Evolutionary conservation across 2,888 invertebrate species (phyloP), one percentile per base, ranked within the genome.

Genomic region (Mesorhabditis spiculigera): DNA sequence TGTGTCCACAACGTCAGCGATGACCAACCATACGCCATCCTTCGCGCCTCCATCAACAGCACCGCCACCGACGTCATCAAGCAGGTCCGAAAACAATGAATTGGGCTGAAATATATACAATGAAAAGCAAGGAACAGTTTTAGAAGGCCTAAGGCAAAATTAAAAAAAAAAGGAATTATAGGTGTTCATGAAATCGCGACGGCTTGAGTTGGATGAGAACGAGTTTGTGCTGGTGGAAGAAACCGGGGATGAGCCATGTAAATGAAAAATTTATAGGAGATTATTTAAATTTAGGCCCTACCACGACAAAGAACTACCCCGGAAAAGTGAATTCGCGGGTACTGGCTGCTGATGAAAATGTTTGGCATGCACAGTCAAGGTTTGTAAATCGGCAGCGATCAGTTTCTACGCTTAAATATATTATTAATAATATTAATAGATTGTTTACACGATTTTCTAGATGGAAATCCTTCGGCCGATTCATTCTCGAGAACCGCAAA

Each of bases 11-110:
- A 95, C 86, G 94, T 95, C 13, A 84, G 82, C 68, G 93, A 93
- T 0, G 93, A 94, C 86, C 94, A 95, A 81, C 94, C 95, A 0
- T 95, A 95, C 86, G 94, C 94, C 5, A 94, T 95, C 80, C 88
- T 95, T 45, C 92, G 94, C 73, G 88, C 88, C 1, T 87, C 87
- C 5, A 88, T 92, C 4, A 91, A 91, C 75, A 93, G 93, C 4
- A 92, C 93, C 4, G 92, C 94, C 0, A 92, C 93, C 71, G 94
- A 93, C 84, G 93, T 95, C 1, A 90, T 95, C 2, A 91, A 93
- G 64, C 94, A 94, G 87, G 89, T 88, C 16, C 6, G 50, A 42
- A 16, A 13, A 50, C 58, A n/a, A 13, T 13, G 58, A 50, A 13
- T 50, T 50, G n/a, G n/a, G 58, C n/a, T 3, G 8, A 50, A 50